Base-by-base conservation (phyloP, 2,113 vertebrate species). In the Telmatochromis bifrenatus region DNA sequence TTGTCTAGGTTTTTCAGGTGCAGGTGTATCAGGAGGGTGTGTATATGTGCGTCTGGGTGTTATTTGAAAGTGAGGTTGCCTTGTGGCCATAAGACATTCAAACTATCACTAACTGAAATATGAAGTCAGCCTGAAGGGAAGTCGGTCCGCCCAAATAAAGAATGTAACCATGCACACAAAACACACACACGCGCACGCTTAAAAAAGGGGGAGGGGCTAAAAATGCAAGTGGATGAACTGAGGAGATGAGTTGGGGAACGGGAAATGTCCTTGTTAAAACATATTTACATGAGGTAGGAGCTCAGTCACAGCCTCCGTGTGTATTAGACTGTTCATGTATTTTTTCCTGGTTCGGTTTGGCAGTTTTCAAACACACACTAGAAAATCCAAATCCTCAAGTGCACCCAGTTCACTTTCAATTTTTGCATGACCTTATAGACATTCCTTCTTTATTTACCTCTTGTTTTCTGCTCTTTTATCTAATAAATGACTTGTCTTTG, bases 81-180 rank as follows among this genome's bases (percentile, higher is more conserved):
- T 85, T 26, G 7, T 60, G 45, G 83, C 9, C 1, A 65, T 79
- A 65, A 37, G 33, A 65, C 33, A 79, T 82, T 90, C 70, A 82
- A 55, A 58, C 85, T 42, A 65, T 83, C 28, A 81, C 5, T 31
- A 79, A 91, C n/a, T 60, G 49, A 81, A 21, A 17, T 14, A 49
- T 54, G 10, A 87, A 84, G 37, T 83, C 39, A 60, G 23, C 56
- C 49, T 21, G 58, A 79, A 23, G 31, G 21, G 12, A 87, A 90
- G 83, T 86, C 58, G 8, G 42, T 83, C 56, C 26, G 11, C 56
- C 23, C 51, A 17, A 17, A 85, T 81, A 17, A 42, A 49, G 6
- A 80, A 91, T 75, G 58, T 42, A 45, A 83, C 6, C 15, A 17
- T n/a, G 35, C 31, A 58, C 5, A 47, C 8, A 83, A 77, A 49